Base-by-base conservation (phyloP, 2,113 vertebrate genomes). In the Pleuronectes platessa region DNA sequence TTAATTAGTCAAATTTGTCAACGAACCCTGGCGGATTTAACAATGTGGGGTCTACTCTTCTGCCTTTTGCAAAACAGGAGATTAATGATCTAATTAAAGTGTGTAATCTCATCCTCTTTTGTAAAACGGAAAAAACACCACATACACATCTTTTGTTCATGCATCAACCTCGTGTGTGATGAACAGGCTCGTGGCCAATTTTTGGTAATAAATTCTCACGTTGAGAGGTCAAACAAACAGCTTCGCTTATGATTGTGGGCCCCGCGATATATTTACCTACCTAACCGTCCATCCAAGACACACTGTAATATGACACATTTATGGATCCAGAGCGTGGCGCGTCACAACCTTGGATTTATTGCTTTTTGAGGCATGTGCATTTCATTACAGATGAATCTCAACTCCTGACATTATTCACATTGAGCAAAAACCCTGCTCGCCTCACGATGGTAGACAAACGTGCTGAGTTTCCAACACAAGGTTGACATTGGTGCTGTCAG, bases 231-330 rank as follows among this genome's bases (percentile, higher is more conserved):
- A 31, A 31, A 31, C 31, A 31, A 31, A n/a, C 74, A 10, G 1
- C 17, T 54, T 21, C 3, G 17, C 20, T 23, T 10, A 11, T 56
- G 49, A 24, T 4, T 37, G 72, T 49, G 13, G 13, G 35, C 26
- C 70, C 55, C 55, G n/a, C 2, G 15, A 20, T 53, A 11, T 45
- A 55, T 63, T 55, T 53, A 49, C 68, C 66, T 61, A 68, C 70
- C 66, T 59, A 51, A 18, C 18, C 20, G 47, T 75, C 61, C 3
- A 7, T 9, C 18, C 31, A 31, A 7, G 20, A 20, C 18, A 15
- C 40, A 78, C 66, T 78, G 60, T 68, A 61, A 76, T 51, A 54
- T 37, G 69, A 85, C 61, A 82, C 31, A 61, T 87, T 71, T 64
- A 71, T 76, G 73, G 75, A 67, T 45, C 27, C 14, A 23, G 67